Conservation (phyloP, 2,113 vertebrate species). For the Aphyosemion australe region DNA sequence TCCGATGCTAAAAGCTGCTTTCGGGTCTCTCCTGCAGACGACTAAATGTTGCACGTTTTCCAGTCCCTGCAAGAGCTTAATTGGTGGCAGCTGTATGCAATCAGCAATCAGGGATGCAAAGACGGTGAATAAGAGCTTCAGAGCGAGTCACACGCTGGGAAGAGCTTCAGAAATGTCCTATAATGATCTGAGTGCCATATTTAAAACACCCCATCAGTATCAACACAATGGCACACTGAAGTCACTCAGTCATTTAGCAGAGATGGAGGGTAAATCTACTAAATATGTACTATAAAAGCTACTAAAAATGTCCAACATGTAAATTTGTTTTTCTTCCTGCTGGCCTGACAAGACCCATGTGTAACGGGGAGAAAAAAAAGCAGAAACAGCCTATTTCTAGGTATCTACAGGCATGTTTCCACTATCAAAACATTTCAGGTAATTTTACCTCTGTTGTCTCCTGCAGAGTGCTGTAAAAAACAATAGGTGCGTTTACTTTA, state of each 20-base stretch:
- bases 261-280: background rate
- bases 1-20: conserved; percentile 9
- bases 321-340: no score
- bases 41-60: conserved; percentile 18
- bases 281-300: no score
- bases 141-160: conserved; percentile 14
- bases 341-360: no score
- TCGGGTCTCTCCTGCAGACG: background rate
- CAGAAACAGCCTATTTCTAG: no score
- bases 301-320: no score
- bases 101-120: conserved; percentile 64
- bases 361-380: no score
- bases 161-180: conserved; percentile 30
- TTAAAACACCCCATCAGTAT: conserved; percentile 11
- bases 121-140: conserved; percentile 55
- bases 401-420: no score
- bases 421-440: no score
- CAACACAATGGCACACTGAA: conserved; percentile 11
- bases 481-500: no score
- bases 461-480: no score
- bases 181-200: conserved; percentile 25
- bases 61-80: conserved; percentile 43
- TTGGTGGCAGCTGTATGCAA: conserved; percentile 68
- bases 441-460: no score
- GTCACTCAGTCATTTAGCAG: background rate